These are phyloP conservation scores for Cavia aperea DNA, from an alignment of 2,113 vertebrate genomes.

Conservation along the genomic window DNA sequence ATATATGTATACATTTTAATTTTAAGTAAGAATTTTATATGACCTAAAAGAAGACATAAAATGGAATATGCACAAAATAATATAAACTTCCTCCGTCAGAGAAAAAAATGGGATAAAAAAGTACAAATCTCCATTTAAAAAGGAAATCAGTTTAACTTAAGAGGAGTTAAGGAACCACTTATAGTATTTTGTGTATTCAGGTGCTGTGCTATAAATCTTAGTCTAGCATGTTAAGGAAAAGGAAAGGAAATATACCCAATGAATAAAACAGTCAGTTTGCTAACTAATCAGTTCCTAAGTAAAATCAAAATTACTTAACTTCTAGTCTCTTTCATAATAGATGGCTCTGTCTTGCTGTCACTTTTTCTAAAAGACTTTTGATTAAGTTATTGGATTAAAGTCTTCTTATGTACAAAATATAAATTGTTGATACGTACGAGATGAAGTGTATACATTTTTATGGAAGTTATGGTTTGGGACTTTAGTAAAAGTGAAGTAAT, in stretches of 20 bases:
- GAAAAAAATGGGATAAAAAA: constrained; percentile 25
- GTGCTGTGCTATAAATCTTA: neutral
- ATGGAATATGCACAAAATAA: constrained; percentile 12
- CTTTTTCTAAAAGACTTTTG: neutral
- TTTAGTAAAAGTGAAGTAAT: constrained; percentile 16
- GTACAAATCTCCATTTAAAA: neutral
- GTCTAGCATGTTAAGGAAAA: neutral
- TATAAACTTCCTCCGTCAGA: neutral
- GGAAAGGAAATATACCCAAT: neutral
- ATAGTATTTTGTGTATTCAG: neutral
- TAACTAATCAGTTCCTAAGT: neutral
- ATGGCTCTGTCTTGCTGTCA: neutral
- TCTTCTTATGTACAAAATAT: neutral
- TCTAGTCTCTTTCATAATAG: neutral
- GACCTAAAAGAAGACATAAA: neutral
- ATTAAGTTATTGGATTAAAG: neutral
- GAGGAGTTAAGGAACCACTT: neutral
- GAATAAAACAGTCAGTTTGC: neutral
- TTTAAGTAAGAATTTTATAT: constrained; percentile 33
- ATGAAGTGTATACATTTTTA: constrained; percentile 9
- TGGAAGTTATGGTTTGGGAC: neutral
- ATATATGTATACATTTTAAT: neutral
- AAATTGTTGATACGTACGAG: neutral
- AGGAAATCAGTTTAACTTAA: constrained; percentile 7
- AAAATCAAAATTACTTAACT: constrained; percentile 9